These are phyloP conservation scores for Linyphia triangularis DNA, from an alignment of 2,888 invertebrate genomes.

Conservation along the genomic window DNA sequence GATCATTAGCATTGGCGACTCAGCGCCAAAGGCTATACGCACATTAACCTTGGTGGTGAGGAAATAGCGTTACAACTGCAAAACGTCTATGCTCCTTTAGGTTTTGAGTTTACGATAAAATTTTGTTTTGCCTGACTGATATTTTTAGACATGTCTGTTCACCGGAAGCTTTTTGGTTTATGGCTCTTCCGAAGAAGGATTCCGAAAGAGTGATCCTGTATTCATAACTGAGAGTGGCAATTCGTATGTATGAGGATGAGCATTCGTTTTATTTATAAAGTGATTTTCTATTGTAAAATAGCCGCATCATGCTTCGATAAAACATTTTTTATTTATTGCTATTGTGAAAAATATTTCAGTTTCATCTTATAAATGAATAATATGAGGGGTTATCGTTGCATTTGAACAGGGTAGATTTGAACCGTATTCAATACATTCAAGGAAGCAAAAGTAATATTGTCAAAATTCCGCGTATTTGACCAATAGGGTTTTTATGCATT, in stretches of 20 bases:
- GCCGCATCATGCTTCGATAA: too few species aligned
- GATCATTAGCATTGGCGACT: slow-evolving; percentile 68
- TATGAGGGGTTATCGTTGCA: too few species aligned
- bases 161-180: slow-evolving; percentile 5
- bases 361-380: too few species aligned
- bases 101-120: slow-evolving; percentile 17
- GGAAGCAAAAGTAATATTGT: too few species aligned
- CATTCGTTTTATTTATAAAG: not conserved
- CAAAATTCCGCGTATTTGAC: too few species aligned
- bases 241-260: not conserved
- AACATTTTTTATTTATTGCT: not conserved
- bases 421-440: too few species aligned
- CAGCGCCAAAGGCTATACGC: slow-evolving; percentile 23
- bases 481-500: too few species aligned
- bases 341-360: not conserved
- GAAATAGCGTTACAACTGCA: slow-evolving; percentile 10
- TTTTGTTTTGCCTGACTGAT: not conserved
- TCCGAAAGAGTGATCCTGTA: not conserved
- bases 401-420: too few species aligned
- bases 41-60: slow-evolving; percentile 39
- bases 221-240: not conserved
- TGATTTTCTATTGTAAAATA: too few species aligned
- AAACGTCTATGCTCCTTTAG: slow-evolving; percentile 14
- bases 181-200: not conserved
- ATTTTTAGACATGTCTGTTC: not conserved